Base-by-base conservation (phyloP, 2,888 invertebrate species). In the Lochmaea capreae region DNA sequence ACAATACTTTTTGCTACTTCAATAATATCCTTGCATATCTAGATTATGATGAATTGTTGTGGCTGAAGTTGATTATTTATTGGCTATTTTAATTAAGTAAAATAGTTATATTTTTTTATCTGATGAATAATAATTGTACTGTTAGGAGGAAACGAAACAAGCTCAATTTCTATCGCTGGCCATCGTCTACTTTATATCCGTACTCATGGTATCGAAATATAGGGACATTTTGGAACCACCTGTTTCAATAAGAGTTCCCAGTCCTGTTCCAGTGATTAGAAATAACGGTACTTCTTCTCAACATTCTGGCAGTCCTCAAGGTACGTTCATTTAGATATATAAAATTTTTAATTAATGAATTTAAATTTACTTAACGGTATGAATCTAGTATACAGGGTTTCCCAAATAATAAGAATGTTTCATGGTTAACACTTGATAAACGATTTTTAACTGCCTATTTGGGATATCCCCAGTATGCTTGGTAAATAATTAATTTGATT, bases 121-220 rank as follows among this genome's bases (percentile, higher is more conserved):
- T 8, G 33, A 39, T 39, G 1, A 39, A 39, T 39, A 39, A 39
- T 8, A 39, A 39, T 39, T 39, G 0, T 39, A 39, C 33, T 39
- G 33, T 39, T 39, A 99, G 98, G 99, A 99, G 91, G 99, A 99
- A 90, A 98, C 98, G 67, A 98, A 99, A 86, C 99, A 99, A 89
- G 99, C 99, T 3, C 99, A 99, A 90, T 99, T 99, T 90, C 91
- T 99, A 81, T 98, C 99, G 16, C 90, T 99, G 84, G 98, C 99
- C 79, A 98, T 99, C 86, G 98, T 99, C 75, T 99, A 99, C 90
- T 98, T 99, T 90, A 97, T 99, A 84, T 99, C 99, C 43, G 99
- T 99, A 81, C 90, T 99, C 86, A 99, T 99, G 99, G 99, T 99
- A 79, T 99, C 99, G 61, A 98, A 99, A 87, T 99, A 99, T 89